A percentile compares a stretch with the other conserved stretches of the same genome.
Conservation (phyloP, 2,888 invertebrate species). For the Cyclophora albipunctata region DNA sequence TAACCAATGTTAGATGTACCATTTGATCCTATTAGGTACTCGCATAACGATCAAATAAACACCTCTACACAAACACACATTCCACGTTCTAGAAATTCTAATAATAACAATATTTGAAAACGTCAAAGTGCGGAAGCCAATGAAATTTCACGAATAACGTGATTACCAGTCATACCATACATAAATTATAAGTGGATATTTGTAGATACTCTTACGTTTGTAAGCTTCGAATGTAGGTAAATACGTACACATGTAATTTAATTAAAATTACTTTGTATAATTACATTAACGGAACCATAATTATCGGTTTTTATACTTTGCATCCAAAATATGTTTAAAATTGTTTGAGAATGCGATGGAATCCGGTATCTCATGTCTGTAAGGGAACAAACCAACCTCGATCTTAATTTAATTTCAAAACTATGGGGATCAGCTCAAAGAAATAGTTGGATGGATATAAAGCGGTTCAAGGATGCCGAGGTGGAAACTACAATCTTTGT, state of each 20-base stretch:
- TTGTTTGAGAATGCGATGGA: constrained; percentile 12
- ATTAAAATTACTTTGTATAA: too few relatives aligned
- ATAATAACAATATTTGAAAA: constrained; percentile 26
- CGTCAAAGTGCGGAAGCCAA: constrained; percentile 40
- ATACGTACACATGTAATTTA: too few relatives aligned
- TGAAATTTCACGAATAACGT: constrained; percentile 44
- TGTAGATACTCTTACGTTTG: too few relatives aligned
- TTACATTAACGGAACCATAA: too few relatives aligned
- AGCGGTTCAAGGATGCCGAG: constrained; percentile 20
- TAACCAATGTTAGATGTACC: neutral
- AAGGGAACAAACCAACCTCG: constrained; percentile 22
- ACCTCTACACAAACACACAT: constrained; percentile 10
- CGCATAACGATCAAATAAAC: constrained; percentile 21
- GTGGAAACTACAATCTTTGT: constrained; percentile 14
- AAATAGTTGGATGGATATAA: constrained; percentile 49
- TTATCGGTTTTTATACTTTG: too few relatives aligned
- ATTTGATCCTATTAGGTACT: neutral
- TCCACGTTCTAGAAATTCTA: constrained; percentile 19
- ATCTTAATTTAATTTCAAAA: constrained; percentile 55
- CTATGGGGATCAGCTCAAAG: constrained; percentile 54
- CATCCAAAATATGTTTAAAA: too few relatives aligned
- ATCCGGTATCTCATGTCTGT: constrained; percentile 9
- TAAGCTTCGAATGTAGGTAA: too few relatives aligned
- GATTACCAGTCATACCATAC: constrained; percentile 32
- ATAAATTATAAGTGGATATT: neutral